A percentile compares a stretch with the other conserved stretches of the same genome.
These are phyloP conservation scores for Pseudomyrmex concolor DNA, from an alignment of 1,140 invertebrate species.

Conservation along the genomic window DNA sequence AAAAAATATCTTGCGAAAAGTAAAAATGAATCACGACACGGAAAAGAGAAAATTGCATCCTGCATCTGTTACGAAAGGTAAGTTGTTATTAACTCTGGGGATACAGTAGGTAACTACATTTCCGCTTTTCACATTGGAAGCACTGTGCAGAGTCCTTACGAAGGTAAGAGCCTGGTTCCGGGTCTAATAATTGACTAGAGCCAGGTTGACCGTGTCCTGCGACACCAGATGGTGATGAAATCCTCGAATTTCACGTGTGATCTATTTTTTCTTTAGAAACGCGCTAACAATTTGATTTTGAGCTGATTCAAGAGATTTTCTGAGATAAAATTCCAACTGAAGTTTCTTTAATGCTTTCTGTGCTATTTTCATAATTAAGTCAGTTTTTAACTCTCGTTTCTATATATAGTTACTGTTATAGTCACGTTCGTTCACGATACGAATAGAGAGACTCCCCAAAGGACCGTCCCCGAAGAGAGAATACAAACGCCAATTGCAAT, in stretches of 20 bases:
- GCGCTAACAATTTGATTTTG: neutral
- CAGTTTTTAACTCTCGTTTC: neutral
- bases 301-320: neutral
- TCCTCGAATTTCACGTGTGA: neutral
- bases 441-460: neutral
- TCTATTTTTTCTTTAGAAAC: neutral
- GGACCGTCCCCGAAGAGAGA: neutral
- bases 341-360: neutral
- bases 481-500: conserved; percentile 17
- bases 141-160: conserved; percentile 4
- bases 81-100: conserved; percentile 1
- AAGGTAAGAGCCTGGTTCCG: conserved; percentile 19
- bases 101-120: conserved; percentile 48
- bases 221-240: conserved; percentile 46
- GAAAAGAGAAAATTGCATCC: neutral
- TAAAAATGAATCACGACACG: too few species aligned
- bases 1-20: neutral
- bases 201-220: neutral
- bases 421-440: neutral
- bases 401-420: neutral
- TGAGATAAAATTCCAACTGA: neutral
- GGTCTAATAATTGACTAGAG: neutral
- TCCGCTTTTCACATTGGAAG: conserved; percentile 23
- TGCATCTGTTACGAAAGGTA: conserved; percentile 14
- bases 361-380: neutral